Evolutionary conservation across 2,888 invertebrate species (phyloP).

Genomic region (Stenoptilia bipunctidactyla): DNA sequence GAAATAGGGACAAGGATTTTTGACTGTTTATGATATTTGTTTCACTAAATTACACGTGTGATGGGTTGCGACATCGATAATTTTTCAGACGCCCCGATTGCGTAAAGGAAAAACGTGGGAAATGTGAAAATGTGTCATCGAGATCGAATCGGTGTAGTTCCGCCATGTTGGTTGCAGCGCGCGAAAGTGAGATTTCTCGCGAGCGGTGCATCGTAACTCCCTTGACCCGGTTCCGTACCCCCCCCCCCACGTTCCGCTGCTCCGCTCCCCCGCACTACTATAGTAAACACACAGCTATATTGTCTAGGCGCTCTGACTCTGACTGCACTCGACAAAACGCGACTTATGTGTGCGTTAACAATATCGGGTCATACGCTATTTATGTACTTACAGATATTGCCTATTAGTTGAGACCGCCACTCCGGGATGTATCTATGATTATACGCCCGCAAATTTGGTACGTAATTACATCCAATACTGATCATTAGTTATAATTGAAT

Average conservation of each 20-base stretch:
- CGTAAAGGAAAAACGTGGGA: conserved; percentile 19
- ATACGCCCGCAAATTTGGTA: no score
- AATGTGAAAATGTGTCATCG: conserved; percentile 41
- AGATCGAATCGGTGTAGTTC: conserved; percentile 35
- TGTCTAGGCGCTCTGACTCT: conserved; percentile 15
- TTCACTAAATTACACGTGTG: conserved; percentile 53
- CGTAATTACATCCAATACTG: no score
- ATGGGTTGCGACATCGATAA: conserved; percentile 35
- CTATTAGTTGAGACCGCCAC: no score
- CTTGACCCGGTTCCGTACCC: conserved; percentile 58
- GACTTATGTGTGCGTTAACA: conserved; percentile 17
- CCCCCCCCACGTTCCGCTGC: conserved; percentile 18
- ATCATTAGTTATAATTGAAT: no score
- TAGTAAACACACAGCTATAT: conserved; percentile 47
- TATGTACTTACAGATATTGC: no score
- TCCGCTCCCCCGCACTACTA: conserved; percentile 35
- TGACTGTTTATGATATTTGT: conserved; percentile 42
- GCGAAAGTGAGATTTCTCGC: conserved; percentile 71
- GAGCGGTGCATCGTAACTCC: conserved; percentile 67
- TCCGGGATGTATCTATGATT: no score
- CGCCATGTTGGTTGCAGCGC: conserved; percentile 60
- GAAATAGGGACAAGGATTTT: conserved; percentile 65
- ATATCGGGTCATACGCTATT: neutral
- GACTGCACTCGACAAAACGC: no score
- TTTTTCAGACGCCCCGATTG: conserved; percentile 4